Evolutionary conservation across 2,113 vertebrate genomes (phyloP).

Genomic region (Conger conger): DNA sequence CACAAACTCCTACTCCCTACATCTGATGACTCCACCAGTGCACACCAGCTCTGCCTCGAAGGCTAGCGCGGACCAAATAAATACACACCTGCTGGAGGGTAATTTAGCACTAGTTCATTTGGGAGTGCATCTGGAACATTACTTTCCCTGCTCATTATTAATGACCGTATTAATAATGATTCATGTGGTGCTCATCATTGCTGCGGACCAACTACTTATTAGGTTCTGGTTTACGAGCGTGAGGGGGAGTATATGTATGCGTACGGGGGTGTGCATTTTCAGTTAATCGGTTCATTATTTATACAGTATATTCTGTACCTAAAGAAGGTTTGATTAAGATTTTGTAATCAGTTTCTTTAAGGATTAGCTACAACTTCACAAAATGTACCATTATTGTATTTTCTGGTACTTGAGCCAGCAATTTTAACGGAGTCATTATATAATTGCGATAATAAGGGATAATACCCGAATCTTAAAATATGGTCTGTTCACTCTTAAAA

Average conservation of each 20-base stretch:
- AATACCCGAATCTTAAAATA: too few relatives aligned
- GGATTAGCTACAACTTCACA: background rate
- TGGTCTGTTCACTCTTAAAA: too few relatives aligned
- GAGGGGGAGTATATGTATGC: background rate
- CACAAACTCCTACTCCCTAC: conserved; percentile 14
- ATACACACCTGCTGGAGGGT: conserved; percentile 10
- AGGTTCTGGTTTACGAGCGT: background rate
- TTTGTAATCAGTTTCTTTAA: background rate
- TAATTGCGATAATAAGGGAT: too few relatives aligned
- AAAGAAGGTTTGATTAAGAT: background rate
- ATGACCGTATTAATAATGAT: conserved; percentile 10
- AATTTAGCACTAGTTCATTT: conserved; percentile 3
- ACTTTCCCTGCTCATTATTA: conserved; percentile 5
- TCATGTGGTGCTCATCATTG: conserved; percentile 7
- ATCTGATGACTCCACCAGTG: background rate
- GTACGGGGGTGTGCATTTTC: background rate
- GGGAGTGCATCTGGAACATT: background rate
- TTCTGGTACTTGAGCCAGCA: too few relatives aligned
- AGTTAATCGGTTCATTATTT: background rate
- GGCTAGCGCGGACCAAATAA: background rate
- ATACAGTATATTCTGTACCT: background rate
- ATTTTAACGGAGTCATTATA: too few relatives aligned
- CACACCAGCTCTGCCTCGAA: background rate
- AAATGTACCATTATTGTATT: background rate
- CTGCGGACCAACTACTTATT: background rate